These are phyloP conservation scores for Leptinotarsa rubiginosa DNA, from an alignment of 2,888 invertebrate genomes.

Conservation along the genomic window DNA sequence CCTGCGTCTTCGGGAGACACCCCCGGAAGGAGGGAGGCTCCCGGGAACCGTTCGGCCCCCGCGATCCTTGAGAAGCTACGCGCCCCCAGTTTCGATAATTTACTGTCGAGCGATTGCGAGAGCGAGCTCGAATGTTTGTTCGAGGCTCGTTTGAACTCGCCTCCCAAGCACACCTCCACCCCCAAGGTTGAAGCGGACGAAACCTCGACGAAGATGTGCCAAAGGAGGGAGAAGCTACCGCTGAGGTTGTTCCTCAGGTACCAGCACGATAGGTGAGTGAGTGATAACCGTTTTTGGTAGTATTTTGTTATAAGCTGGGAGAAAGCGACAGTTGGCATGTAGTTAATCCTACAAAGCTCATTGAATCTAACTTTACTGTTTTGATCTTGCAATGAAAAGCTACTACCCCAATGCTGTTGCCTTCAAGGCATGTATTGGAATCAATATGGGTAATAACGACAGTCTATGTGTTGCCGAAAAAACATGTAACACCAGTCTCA, in stretches of 20 bases:
- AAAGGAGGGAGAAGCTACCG: constrained; percentile 47
- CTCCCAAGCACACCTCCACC: constrained; percentile 66
- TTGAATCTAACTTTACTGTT: no score
- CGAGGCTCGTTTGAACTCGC: constrained; percentile 58
- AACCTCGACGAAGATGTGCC: constrained; percentile 44
- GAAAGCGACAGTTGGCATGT: background rate
- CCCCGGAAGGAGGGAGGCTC: constrained; percentile 12
- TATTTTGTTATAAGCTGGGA: background rate
- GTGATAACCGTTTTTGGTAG: background rate
- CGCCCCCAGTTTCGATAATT: constrained; percentile 48
- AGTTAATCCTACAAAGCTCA: no score
- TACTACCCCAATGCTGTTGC: no score
- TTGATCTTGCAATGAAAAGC: no score
- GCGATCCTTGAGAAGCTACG: constrained; percentile 51
- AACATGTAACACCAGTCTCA: no score
- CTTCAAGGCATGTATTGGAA: no score
- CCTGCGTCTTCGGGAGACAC: constrained; percentile 21
- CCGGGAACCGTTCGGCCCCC: constrained; percentile 51
- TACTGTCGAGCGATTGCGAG: constrained; percentile 61
- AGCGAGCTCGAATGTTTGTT: constrained; percentile 64
- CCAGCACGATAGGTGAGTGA: constrained; percentile 58
- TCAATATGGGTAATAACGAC: no score
- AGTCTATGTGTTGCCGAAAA: no score
- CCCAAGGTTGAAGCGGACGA: constrained; percentile 59
- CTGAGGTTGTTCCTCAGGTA: constrained; percentile 54